Evolutionary conservation across 2,888 invertebrate species (phyloP).

Genomic region (Tipula lateralis): DNA sequence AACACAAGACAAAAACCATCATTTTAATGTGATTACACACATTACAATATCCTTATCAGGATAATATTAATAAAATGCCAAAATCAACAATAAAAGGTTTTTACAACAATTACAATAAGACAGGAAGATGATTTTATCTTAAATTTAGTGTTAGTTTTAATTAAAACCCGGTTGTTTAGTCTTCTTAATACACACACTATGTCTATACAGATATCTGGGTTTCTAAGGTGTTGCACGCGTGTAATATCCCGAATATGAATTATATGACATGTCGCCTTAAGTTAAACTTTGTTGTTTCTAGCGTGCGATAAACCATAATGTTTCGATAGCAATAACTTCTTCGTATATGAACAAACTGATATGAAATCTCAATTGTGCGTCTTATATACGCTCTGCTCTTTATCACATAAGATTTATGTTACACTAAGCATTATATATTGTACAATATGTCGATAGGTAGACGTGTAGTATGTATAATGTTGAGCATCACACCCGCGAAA

Average conservation of each 20-base stretch:
- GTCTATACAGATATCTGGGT: not conserved
- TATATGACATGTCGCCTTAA: not conserved
- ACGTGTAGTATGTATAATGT: not conserved
- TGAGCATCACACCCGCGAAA: not conserved
- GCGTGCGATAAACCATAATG: not conserved
- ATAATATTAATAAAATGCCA: not conserved
- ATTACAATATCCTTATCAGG: not conserved
- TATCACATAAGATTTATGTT: not conserved
- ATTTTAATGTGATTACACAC: constrained; percentile 12
- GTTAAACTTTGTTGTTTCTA: not conserved
- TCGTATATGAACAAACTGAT: not conserved
- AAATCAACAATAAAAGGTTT: not conserved
- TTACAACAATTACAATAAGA: not conserved
- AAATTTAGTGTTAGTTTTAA: not conserved
- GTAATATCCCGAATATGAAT: not conserved
- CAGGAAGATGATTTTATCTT: not conserved
- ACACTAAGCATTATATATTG: not conserved
- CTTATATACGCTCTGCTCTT: not conserved
- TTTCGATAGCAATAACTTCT: not conserved
- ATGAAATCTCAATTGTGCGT: not conserved
- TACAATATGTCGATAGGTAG: not conserved
- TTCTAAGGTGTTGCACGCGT: not conserved
- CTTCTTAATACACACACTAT: not conserved
- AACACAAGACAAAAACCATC: not conserved
- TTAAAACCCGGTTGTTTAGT: not conserved